Evolutionary conservation across 2,113 vertebrate genomes (phyloP), one percentile per base, ranked within the genome.

Genomic region (Anser brachyrhynchus): DNA sequence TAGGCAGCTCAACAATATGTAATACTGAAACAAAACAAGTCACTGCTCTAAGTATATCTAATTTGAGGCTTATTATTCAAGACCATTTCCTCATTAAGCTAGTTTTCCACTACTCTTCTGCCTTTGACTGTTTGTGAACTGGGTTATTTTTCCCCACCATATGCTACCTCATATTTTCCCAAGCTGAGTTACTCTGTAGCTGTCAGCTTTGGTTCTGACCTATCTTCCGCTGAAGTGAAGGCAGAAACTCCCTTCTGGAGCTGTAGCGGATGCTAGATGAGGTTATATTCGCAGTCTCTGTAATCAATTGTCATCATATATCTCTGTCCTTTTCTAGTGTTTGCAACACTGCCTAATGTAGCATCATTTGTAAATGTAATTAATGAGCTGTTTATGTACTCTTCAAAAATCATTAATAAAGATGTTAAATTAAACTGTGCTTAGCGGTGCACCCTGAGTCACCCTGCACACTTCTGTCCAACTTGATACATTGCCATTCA

Each of bases 401-500:
- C 92, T 78, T 94, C 83, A 92, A 73, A 95, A 96, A 96, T 73
- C 84, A 93, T 96, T 96, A 94, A 90, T 90, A 84, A 94, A 59
- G 90, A 93, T 64, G 89, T 87, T 88, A 94, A 95, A 94, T 90
- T 82, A 81, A 94, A 84, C 37, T 8, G 41, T 1, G 8, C 83
- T 95, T 89, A 90, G 86, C 5, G 3, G 65, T 16, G 80, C 67
- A 77, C 87, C 91, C 70, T 58, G 70, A 91, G 75, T 89, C 88
- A 92, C 77, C 64, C 93, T 41, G 52, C 41, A 15, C 61, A 19
- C 88, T 92, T 59, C 15, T 5, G 84, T 31, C 92, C 83, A 61
- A 74, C 73, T 77, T 33, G 13, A 67, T 71, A 16, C 8, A 0
- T 2, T 66, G 59, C 70, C 83, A 72, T 94, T 80, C 71, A 83